Conservation (phyloP, 2,797 vertebrate species). For the Notoglanidium macrostoma region DNA sequence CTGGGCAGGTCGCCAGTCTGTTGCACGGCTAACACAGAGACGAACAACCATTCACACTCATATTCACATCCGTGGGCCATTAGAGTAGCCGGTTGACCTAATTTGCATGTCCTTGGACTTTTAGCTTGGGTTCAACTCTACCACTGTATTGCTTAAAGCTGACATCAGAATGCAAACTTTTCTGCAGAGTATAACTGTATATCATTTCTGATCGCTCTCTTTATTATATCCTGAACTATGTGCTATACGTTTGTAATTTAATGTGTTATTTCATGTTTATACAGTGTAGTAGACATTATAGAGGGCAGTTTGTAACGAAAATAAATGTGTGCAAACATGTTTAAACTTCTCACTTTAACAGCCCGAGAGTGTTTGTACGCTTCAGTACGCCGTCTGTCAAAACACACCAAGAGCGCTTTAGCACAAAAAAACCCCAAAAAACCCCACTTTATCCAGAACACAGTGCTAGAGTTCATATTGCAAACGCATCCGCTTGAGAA, state of each 20-base stretch:
- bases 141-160: no score
- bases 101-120: no score
- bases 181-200: background rate
- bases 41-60: no score
- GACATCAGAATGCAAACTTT: background rate
- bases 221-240: background rate
- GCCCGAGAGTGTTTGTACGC: background rate
- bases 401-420: conserved; percentile 28
- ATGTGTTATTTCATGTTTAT: background rate
- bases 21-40: no score
- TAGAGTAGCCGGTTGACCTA: no score
- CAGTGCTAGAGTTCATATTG: conserved; percentile 23
- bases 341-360: conserved; percentile 1
- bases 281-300: background rate
- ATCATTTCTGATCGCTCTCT: background rate
- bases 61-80: no score
- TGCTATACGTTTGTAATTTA: background rate
- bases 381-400: conserved; percentile 21
- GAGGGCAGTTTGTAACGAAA: background rate
- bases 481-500: conserved; percentile 43
- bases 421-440: conserved; percentile 18
- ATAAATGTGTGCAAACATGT: conserved; percentile 2
- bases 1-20: no score
- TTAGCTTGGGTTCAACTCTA: no score
- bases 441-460: background rate